Evolutionary conservation across 92 coral and sea anemone genomes (phyloP), one percentile per base, ranked within the genome.

Genomic region (Phenganax stokvisi): DNA sequence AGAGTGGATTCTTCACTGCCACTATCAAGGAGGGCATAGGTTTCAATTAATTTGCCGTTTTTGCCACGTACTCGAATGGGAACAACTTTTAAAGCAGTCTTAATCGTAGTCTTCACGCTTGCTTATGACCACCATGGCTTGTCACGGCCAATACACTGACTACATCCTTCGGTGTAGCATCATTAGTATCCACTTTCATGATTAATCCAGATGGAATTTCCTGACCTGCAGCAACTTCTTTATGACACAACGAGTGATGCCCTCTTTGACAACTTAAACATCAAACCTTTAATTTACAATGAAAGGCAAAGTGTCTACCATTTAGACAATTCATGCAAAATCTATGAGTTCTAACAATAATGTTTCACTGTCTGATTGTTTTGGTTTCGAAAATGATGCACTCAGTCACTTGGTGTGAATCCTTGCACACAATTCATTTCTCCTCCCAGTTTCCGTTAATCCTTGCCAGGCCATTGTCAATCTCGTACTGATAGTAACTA

Each of bases 211-310:
- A 70, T 57, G 76, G 71, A 72, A 13, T 71, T 28, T 65, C 71
- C 71, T 65, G 55, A 47, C 47, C 76, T 71, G 76, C 56, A 71
- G 76, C 20, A 47, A 29, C 74, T 52, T 86, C 72, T 68, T 87
- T 87, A 87, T 86, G 88, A 78, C 79, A 83, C 37, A 86, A 79
- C 54, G 89, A 73, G 67, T 85, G 91, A 74, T 89, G 87, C 20
- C 70, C 54, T 67, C 84, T 80, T 55, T 66, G 80, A 55, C 89
- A 89, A 37, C 59, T 71, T 52, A 61, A 76, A 76, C 87, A 89
- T 58, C 87, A 68, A 29, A 80, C 62, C 72, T 61, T 79, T 65
- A 84, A 79, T 61, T 83, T 61, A 60, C 89, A 87, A 16, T 87
- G 80, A 70, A 51, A 56, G 56, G 83, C 86, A 73, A 81, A 69